Evolutionary conservation across 2,888 invertebrate genomes (phyloP).

Genomic region (Carabus problematicus): DNA sequence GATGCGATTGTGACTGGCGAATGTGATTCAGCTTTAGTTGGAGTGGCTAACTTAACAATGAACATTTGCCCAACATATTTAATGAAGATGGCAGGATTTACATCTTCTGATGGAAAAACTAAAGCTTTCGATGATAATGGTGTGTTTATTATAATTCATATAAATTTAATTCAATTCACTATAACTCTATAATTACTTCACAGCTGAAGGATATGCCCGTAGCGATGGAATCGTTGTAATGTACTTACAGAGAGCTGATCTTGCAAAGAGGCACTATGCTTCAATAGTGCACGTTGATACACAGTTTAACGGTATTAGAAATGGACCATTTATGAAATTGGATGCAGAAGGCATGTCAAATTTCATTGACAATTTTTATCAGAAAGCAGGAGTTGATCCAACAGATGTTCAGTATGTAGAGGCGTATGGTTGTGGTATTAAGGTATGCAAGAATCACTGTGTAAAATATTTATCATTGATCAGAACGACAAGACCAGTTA

Average conservation of each 20-base stretch:
- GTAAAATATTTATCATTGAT: not conserved
- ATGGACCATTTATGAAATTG: constrained; percentile 53
- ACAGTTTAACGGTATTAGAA: constrained; percentile 65
- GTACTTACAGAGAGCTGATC: constrained; percentile 73
- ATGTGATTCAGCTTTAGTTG: constrained; percentile 91
- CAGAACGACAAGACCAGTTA: not conserved
- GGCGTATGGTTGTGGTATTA: constrained; percentile 56
- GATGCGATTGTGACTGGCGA: constrained; percentile 83
- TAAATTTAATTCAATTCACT: not conserved
- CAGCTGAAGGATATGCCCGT: constrained; percentile 82
- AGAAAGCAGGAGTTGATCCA: constrained; percentile 58
- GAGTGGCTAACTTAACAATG: constrained; percentile 80
- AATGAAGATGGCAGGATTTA: constrained; percentile 68
- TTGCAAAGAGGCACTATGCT: constrained; percentile 63
- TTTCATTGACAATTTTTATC: constrained; percentile 65
- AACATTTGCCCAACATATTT: constrained; percentile 69
- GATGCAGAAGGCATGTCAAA: constrained; percentile 57
- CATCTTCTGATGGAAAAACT: constrained; percentile 68
- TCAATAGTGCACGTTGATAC: constrained; percentile 65
- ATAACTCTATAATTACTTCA: constrained; percentile 30
- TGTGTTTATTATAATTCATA: constrained; percentile 49
- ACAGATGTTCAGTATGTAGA: constrained; percentile 56
- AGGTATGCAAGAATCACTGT: constrained; percentile 60
- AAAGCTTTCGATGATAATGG: constrained; percentile 71
- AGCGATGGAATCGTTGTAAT: constrained; percentile 79